Conservation (phyloP, 2,113 vertebrate species). For the Psilopogon haemacephalus region DNA sequence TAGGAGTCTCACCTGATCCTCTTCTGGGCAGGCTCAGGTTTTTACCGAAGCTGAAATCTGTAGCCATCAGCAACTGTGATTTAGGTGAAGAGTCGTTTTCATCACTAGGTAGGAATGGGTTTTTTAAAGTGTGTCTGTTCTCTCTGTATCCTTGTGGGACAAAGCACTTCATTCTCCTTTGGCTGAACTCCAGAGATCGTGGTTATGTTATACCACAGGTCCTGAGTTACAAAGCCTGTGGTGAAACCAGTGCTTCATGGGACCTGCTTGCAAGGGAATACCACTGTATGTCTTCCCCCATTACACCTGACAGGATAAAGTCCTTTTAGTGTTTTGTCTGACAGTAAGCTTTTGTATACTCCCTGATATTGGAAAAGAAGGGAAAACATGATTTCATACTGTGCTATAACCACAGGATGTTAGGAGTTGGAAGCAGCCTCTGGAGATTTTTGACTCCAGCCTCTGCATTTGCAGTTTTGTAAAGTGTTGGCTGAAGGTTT, state of each 20-base stretch:
- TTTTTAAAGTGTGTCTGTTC: background rate
- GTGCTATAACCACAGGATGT: background rate
- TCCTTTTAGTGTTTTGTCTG: background rate
- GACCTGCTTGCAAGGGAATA: background rate
- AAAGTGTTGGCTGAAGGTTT: background rate
- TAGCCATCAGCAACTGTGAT: constrained; percentile 79
- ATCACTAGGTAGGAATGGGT: constrained; percentile 76
- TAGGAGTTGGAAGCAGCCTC: no score
- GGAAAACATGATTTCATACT: background rate
- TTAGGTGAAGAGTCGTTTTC: constrained; percentile 77
- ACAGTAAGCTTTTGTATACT: background rate
- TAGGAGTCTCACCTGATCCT: constrained; percentile 69
- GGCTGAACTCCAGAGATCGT: background rate
- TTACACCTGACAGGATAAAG: background rate
- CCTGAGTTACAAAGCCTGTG: accelerated
- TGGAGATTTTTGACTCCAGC: no score
- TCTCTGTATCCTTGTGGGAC: background rate
- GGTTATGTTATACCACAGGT: background rate
- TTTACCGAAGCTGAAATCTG: constrained; percentile 75
- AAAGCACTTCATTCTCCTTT: background rate
- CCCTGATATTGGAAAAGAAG: background rate
- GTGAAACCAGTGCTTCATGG: background rate
- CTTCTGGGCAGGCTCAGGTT: constrained; percentile 82
- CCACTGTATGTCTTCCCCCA: background rate
- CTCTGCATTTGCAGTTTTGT: background rate